Evolutionary conservation across 2,888 invertebrate genomes (phyloP).

Genomic region (Eremobia ochroleuca): DNA sequence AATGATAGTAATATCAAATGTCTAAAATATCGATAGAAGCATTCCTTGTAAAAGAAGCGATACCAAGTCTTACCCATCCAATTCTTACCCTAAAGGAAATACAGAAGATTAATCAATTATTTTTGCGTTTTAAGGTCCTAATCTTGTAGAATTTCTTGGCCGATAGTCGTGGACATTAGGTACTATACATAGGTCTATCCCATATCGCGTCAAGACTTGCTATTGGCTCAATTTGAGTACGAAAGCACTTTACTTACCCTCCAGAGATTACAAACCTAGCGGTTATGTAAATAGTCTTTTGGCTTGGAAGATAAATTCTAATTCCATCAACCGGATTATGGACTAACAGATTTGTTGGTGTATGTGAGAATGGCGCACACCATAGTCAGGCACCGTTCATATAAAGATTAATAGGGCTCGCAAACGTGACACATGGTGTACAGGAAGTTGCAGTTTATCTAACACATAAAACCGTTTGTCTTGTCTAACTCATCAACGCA

Average conservation of each 20-base stretch:
- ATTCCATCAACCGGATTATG: conserved; percentile 57
- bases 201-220: conserved; percentile 25
- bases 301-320: conserved; percentile 50
- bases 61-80: neutral
- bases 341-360: conserved; percentile 54
- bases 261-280: conserved; percentile 38
- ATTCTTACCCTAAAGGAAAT: neutral
- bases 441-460: conserved; percentile 66
- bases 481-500: conserved; percentile 69
- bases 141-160: neutral
- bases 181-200: conserved; percentile 1
- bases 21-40: neutral
- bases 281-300: conserved; percentile 57
- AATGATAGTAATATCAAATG: neutral
- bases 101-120: neutral
- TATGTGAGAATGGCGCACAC: conserved; percentile 40
- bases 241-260: conserved; percentile 37
- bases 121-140: neutral
- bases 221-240: conserved; percentile 35
- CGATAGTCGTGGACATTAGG: neutral
- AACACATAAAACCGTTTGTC: conserved; percentile 69
- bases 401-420: conserved; percentile 66
- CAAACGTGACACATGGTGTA: conserved; percentile 60
- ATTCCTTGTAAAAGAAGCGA: neutral
- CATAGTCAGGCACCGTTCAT: conserved; percentile 52